A percentile compares a stretch with the other conserved stretches of the same genome.
These are phyloP conservation scores for Mizuhopecten yessoensis DNA, from an alignment of 1,140 invertebrate genomes.

Conservation along the genomic window DNA sequence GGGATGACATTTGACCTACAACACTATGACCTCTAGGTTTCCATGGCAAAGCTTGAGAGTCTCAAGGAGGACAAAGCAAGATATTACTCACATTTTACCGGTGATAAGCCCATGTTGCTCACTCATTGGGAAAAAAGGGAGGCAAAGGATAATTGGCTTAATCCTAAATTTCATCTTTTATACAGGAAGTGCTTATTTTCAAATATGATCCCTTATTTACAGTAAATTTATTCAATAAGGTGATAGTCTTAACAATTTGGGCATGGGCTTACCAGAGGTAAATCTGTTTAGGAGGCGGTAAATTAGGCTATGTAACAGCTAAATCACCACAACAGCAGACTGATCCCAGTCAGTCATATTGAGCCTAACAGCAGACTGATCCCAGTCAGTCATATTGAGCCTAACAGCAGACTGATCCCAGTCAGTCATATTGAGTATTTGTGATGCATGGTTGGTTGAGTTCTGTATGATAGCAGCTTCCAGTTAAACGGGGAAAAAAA, in stretches of 20 bases:
- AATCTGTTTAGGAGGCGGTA: too few species aligned
- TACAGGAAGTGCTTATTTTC: too few species aligned
- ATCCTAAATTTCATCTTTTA: too few species aligned
- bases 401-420: neutral
- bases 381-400: too few species aligned
- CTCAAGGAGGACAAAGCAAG: neutral
- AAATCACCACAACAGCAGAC: too few species aligned
- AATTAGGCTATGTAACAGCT: too few species aligned
- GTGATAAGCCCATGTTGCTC: neutral
- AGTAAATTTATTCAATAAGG: too few species aligned
- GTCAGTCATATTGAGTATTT: neutral
- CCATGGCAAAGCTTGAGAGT: neutral
- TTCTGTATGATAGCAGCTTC: too few species aligned
- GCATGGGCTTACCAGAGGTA: neutral
- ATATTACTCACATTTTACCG: neutral
- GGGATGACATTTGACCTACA: neutral
- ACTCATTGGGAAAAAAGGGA: neutral
- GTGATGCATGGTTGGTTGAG: neutral
- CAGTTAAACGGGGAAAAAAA: too few species aligned
- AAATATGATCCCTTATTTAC: too few species aligned
- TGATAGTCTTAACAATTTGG: neutral
- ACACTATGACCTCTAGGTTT: neutral
- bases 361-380: neutral
- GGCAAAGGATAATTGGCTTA: too few species aligned
- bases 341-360: too few species aligned